A percentile compares a stretch with the other conserved stretches of the same genome.
Evolutionary conservation across 2,888 invertebrate genomes (phyloP).

Genomic region (Pachydiplax longipennis): DNA sequence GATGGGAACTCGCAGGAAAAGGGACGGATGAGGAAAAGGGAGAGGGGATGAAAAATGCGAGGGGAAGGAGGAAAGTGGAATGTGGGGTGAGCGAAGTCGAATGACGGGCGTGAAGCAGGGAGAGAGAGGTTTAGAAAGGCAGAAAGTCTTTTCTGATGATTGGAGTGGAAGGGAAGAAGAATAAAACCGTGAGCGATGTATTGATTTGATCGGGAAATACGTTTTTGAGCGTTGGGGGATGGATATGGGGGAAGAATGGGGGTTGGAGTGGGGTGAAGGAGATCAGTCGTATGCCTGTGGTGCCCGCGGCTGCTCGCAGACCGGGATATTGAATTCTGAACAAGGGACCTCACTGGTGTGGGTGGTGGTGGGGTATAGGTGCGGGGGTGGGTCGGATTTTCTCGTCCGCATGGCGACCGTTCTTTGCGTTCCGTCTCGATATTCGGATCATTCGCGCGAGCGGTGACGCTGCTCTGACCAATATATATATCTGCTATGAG

Average conservation of each 20-base stretch:
- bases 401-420: slow-evolving; percentile 40
- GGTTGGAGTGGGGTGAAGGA: not conserved
- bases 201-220: slow-evolving; percentile 45
- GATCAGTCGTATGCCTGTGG: slow-evolving; percentile 37
- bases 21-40: not conserved
- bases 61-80: not conserved
- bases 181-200: slow-evolving; percentile 43
- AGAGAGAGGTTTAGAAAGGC: slow-evolving; percentile 2
- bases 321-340: slow-evolving; percentile 43
- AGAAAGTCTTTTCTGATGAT: slow-evolving; percentile 43
- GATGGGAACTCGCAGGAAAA: not conserved
- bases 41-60: slow-evolving; percentile 46
- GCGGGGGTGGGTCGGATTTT: not conserved
- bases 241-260: not conserved
- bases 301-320: slow-evolving; percentile 36
- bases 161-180: slow-evolving; percentile 32
- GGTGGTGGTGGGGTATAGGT: not conserved
- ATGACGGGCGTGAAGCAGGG: not conserved
- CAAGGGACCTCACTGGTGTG: slow-evolving; percentile 4
- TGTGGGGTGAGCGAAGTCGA: not conserved
- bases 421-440: slow-evolving; percentile 38
- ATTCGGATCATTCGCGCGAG: slow-evolving; percentile 24
- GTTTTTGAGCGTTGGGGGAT: slow-evolving; percentile 32
- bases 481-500: slow-evolving; percentile 4
- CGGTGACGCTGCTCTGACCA: slow-evolving; percentile 32